Evolutionary conservation across 2,797 vertebrate species (phyloP).

Genomic region (Nyctibius grandis): DNA sequence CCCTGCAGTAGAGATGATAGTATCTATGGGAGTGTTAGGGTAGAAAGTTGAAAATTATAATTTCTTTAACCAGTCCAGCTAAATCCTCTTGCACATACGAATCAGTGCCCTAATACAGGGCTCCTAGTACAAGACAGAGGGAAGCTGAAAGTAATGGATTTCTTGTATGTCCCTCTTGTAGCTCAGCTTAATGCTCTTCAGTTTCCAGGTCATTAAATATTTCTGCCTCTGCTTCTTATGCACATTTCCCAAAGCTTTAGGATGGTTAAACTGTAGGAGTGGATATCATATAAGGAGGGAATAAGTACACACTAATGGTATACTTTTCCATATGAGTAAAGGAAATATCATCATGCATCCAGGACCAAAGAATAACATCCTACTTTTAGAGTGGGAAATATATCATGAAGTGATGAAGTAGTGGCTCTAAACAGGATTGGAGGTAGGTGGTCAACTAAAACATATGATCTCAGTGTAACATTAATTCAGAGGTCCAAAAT

Average conservation of each 20-base stretch:
- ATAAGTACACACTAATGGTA: background rate
- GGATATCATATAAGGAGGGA: background rate
- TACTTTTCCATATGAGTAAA: background rate
- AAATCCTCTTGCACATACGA: accelerated
- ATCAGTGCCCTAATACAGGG: background rate
- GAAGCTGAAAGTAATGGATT: background rate
- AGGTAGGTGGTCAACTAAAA: background rate
- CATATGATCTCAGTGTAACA: accelerated
- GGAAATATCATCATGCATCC: background rate
- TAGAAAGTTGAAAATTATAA: background rate
- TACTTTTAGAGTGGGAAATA: background rate
- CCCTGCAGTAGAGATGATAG: background rate
- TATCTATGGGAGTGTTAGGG: background rate
- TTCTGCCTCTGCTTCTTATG: background rate
- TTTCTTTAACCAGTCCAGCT: background rate
- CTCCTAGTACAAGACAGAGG: background rate
- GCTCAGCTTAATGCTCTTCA: background rate
- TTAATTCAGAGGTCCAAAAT: background rate
- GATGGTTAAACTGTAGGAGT: accelerated
- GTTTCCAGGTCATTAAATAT: background rate
- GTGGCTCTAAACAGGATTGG: background rate
- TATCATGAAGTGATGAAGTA: background rate
- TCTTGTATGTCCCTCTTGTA: background rate
- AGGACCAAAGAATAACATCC: background rate
- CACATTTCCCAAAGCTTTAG: background rate